Evolutionary conservation across 2,797 vertebrate species (phyloP).

Genomic region (Onychomys torridus): DNA sequence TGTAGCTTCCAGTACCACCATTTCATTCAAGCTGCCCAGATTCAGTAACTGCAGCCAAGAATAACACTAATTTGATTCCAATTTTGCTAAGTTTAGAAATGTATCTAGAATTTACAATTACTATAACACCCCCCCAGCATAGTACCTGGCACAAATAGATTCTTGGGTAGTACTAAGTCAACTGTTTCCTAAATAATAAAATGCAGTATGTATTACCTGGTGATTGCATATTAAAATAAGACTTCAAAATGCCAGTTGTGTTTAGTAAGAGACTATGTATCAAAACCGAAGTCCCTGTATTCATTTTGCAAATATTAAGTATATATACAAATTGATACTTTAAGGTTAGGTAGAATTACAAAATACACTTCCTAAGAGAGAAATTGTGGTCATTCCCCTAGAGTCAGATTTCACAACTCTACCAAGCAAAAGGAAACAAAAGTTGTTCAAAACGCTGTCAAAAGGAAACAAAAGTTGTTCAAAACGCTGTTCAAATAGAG

Average conservation of each 20-base stretch:
- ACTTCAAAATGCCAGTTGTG: background rate
- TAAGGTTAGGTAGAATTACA: slow-evolving; percentile 1
- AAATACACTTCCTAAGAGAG: background rate
- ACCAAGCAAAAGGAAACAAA: slow-evolving; percentile 3
- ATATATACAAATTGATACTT: background rate
- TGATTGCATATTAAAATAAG: slow-evolving; percentile 26
- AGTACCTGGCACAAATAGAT: background rate
- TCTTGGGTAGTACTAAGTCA: slow-evolving; percentile 41
- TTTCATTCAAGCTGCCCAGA: slow-evolving; percentile 38
- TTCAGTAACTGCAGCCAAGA: slow-evolving; percentile 9
- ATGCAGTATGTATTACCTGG: background rate
- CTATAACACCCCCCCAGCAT: background rate
- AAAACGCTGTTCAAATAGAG: background rate
- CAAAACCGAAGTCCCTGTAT: slow-evolving; percentile 38
- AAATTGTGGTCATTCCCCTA: slow-evolving; percentile 30
- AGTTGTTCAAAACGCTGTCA: background rate
- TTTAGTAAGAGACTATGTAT: background rate
- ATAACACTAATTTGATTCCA: slow-evolving; percentile 31
- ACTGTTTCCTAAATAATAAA: slow-evolving; percentile 59
- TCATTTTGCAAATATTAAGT: background rate
- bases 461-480: background rate
- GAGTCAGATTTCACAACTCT: background rate
- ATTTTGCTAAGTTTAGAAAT: background rate
- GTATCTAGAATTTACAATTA: background rate
- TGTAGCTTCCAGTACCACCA: background rate